Base-by-base conservation (phyloP, 2,113 vertebrate species). In the Anhinga anhinga region DNA sequence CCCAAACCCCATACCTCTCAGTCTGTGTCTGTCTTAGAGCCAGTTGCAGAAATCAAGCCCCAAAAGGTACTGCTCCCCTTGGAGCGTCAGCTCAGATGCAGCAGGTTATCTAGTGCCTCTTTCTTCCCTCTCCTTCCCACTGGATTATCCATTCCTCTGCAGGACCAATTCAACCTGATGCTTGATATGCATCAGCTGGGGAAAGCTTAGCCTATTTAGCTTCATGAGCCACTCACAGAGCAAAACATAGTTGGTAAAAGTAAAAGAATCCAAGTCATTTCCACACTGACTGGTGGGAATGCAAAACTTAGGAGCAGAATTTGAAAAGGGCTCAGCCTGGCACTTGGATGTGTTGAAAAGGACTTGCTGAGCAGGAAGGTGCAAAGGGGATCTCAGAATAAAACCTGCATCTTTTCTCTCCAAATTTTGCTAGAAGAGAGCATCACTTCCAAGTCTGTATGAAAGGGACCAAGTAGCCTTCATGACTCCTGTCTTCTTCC, bases 401-500 rank as follows among this genome's bases (percentile, higher is more conserved):
- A 88, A 88, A 11, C 34, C 25, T 47, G 18, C 36, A 18, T 23
- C n/a, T 66, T 42, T 58, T 22, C 21, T 66, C 50, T 40, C 21
- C 38, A 36, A 7, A 2, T n/a, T 72, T 61, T 47, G 23, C 77
- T 76, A 38, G 29, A 71, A 55, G 53, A 34, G 10, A 9, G 5
- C 32, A 55, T 45, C 7, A 0, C 69, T 69, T 61, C 47, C 0
- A 4, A 38, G 16, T 13, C 12, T 4, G 27, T 29, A 2, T 0
- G 2, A n/a, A n/a, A 69, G 45, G 18, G 36, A 52, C 34, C 5
- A 10, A 63, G 34, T 15, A 47, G 45, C 2, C 52, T 26, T 44
- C 18, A 4, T 5, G 42, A 21, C 49, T 52, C 67, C 29, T 0
- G 0, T 8, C 29, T 72, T 62, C 32, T 49, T 55, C 32, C 22